phyloP scores from a whole-genome alignment of 64 coral and sea anemone species.

The Actinia tenebrosa region DNA sequence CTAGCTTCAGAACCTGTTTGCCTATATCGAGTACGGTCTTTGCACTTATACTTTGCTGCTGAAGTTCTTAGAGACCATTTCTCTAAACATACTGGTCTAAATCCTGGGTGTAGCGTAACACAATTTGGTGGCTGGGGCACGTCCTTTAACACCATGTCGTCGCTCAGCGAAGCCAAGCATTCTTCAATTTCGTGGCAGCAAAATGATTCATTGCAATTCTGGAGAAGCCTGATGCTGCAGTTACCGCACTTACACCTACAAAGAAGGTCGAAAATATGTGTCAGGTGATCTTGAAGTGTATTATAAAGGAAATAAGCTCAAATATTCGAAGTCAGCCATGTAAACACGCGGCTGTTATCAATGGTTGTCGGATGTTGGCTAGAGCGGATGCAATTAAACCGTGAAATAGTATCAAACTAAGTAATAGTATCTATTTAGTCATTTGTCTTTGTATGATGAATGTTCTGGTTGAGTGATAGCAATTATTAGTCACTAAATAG shows the following conservation, averaged over 20 bases:
- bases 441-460: no score
- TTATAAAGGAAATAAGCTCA: no score
- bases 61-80: constrained; percentile 21
- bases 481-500: no score
- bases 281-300: neutral
- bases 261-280: neutral
- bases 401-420: no score
- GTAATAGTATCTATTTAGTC: no score
- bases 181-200: neutral
- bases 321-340: neutral
- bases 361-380: neutral
- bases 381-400: no score
- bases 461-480: no score
- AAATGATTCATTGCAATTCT: neutral
- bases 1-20: constrained; percentile 28
- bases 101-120: constrained; percentile 20
- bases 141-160: neutral
- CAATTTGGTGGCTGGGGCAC: neutral
- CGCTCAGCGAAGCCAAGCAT: neutral
- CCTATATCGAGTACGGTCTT: constrained; percentile 2
- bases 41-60: neutral
- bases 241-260: constrained; percentile 1
- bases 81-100: constrained; percentile 22
- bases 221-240: neutral
- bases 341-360: neutral